Conservation (phyloP, 2,797 vertebrate genomes). For the Dallia pectoralis region DNA sequence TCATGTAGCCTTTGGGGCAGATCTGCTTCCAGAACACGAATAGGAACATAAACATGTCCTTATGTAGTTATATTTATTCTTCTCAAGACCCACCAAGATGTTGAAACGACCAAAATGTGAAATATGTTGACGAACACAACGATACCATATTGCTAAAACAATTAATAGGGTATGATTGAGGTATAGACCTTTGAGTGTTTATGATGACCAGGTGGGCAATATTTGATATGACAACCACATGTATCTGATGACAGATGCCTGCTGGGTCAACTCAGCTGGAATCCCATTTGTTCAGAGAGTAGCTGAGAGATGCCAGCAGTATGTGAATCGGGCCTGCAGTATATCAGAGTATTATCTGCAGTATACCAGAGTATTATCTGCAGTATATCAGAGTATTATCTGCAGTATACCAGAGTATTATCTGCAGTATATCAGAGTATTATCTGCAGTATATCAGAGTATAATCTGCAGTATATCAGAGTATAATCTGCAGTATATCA, state of each 20-base stretch:
- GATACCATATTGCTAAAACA: neutral
- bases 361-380: too few relatives aligned
- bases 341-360: neutral
- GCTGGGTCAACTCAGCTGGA: conserved; percentile 10
- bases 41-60: too few relatives aligned
- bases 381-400: too few relatives aligned
- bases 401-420: too few relatives aligned
- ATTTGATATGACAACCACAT: conserved; percentile 23
- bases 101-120: neutral
- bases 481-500: too few relatives aligned
- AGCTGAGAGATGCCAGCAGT: conserved; percentile 16
- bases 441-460: too few relatives aligned
- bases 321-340: conserved; percentile 14
- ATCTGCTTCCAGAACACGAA: too few relatives aligned
- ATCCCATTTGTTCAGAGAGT: conserved; percentile 13
- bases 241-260: conserved; percentile 24
- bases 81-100: too few relatives aligned
- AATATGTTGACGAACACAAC: neutral
- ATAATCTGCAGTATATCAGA: too few relatives aligned
- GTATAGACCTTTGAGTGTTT: neutral
- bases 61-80: too few relatives aligned
- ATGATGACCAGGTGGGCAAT: conserved; percentile 14
- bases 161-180: neutral
- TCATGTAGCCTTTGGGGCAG: too few relatives aligned
- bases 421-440: too few relatives aligned